Conservation (phyloP, 2,113 vertebrate species). For the Sturnus vulgaris region DNA sequence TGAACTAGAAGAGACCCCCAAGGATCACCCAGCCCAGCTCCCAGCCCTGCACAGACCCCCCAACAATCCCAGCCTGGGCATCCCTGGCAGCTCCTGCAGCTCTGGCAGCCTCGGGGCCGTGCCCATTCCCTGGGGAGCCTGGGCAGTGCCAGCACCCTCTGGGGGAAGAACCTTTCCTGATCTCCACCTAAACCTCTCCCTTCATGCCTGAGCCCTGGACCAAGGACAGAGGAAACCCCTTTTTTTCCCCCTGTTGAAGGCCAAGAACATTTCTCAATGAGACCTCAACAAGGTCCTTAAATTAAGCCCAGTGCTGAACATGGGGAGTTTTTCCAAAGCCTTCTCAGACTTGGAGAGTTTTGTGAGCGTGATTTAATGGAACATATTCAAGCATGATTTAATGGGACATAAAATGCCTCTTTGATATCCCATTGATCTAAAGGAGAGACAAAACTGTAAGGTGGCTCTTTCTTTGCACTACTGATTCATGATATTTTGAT, state of each 20-base stretch:
- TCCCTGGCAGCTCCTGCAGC: neutral
- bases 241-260: neutral
- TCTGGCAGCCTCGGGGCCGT: neutral
- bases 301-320: neutral
- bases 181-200: neutral
- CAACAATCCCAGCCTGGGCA: neutral
- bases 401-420: slow-evolving; percentile 5
- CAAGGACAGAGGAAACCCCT: neutral
- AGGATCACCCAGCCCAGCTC: fast-evolving
- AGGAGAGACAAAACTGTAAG: neutral
- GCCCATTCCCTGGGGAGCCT: neutral
- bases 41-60: neutral
- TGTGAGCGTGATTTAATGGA: slow-evolving; percentile 12
- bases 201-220: neutral
- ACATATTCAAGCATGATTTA: neutral
- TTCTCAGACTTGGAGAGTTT: neutral
- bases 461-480: neutral
- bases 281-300: neutral
- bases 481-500: neutral
- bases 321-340: neutral
- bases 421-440: slow-evolving; percentile 17
- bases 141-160: neutral
- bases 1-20: neutral
- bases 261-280: neutral
- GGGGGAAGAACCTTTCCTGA: neutral